Evolutionary conservation across 2,113 vertebrate species (phyloP), one percentile per base, ranked within the genome.

Genomic region (Siphamia tubifer): DNA sequence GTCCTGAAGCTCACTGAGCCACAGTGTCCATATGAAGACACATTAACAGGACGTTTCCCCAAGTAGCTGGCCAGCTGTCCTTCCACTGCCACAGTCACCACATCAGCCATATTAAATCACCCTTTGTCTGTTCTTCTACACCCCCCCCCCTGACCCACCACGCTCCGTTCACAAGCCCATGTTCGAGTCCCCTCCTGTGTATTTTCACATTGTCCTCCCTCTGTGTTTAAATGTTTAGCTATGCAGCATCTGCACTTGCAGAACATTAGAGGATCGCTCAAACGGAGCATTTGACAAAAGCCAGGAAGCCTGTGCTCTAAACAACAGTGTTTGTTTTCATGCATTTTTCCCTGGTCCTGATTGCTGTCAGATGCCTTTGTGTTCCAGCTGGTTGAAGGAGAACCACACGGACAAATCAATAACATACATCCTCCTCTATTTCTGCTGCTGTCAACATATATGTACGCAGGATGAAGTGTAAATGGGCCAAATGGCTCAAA

Each of bases 281-380:
- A 62, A 62, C 16, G 83, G 93, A 92, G 91, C 92, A 82, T 93
- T 94, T 93, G 93, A 94, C 93, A 92, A 92, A 93, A 93, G 91
- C 91, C 92, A 94, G 94, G 92, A 96, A 94, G 92, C 90, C 87
- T 83, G 31, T 90, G 91, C 90, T 94, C 91, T 90, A 94, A 94
- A 95, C 93, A 94, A 94, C 87, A 88, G 89, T 91, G 92, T 94
- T 95, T 94, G 92, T 93, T 94, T 94, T 93, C 81, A 91, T 94
- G 91, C 92, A 89, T 91, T 87, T 90, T 84, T 85, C 88, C 88
- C 84, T 89, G 10, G 11, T 44, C 52, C 90, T 94, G 92, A 96
- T 96, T 94, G 92, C 91, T 94, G 93, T 92, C 95, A 97, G 95
- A 95, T 96, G 94, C 91, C 55, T 64, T 93, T 93, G 90, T 93